Base-by-base conservation (phyloP, 2,113 vertebrate species). In the Verasper variegatus region DNA sequence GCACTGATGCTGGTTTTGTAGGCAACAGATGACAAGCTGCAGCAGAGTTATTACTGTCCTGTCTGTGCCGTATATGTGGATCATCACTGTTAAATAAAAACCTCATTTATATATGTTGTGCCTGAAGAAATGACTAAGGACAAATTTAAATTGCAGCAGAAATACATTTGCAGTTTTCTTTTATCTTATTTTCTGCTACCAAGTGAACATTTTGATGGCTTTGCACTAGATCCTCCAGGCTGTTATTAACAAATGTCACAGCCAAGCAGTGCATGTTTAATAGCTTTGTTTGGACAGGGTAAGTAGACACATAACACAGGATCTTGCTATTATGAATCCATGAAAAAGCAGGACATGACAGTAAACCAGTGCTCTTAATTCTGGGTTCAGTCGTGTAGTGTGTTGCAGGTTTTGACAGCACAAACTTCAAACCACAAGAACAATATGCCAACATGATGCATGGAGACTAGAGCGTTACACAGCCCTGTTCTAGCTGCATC, bases 191-290 rank as follows among this genome's bases (percentile, higher is more conserved):
- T 31, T 35, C 40, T 31, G 26, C 47, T 37, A 54, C 21, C 54
- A 52, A 10, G n/a, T 68, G 56, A 71, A 63, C 26, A 63, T 13
- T 76, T 47, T 62, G 13, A 71, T 51, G 64, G 56, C 74, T 70
- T 77, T 42, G 31, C 20, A 7, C 64, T 11, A 69, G 59, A 75
- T 62, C 51, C 52, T 55, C 60, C 65, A 60, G 64, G 31, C 68
- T 66, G 76, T 84, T 80, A 81, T 82, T 49, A 75, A 54, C 20
- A 70, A 72, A 60, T 56, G 31, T 68, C 55, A 74, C 55, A 68
- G 66, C 66, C 56, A 55, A 58, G 31, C 42, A 4, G 24, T 74
- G 78, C 60, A 55, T 55, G 21, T 71, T 68, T 85, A 68, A 85
- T 52, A 37, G 49, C 70, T 58, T 71, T 71, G 54, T 71, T 71